Base-by-base conservation (phyloP, 2,888 invertebrate genomes). In the Cheilosia pagana region DNA sequence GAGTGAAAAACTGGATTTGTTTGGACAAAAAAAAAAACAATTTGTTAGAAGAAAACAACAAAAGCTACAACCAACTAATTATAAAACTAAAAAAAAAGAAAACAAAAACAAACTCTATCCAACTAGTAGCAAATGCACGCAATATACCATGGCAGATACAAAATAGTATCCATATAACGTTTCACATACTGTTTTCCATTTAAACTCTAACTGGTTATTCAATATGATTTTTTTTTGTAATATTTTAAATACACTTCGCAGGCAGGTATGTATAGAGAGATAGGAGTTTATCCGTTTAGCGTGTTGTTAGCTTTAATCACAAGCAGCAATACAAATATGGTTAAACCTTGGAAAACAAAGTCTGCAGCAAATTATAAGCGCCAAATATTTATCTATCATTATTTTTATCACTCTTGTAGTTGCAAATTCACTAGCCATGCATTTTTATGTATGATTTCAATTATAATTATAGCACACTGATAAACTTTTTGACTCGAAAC, bases 161-260 rank as follows among this genome's bases (percentile, higher is more conserved):
- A 41, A 62, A 41, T 25, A 48, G 41, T 67, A 60, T 77, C 43
- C n/a, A n/a, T 59, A 12, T 4, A 81, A 70, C 82, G 68, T 70
- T 85, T 85, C 75, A 79, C 70, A 70, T 23, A 35, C 79, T 74
- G 60, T 85, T 85, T 85, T 60, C 70, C 70, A 79, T 85, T 53
- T 25, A 62, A 25, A 74, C 57, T 65, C 79, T 70, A 79, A 85
- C 83, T 43, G 83, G 83, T 85, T 85, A 74, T 71, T 67, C 53
- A 71, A 76, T 62, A 48, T 1, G 14, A 16, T 72, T 74, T 31
- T 25, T 52, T 77, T 53, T 14, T 19, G 16, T 8, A 5, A 12
- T 48, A 68, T 63, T 43, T 28, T 50, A 35, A 50, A 68, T 52
- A 75, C n/a, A 50, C 60, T 68, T 57, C 50, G 53, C 57, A 65